Conservation (phyloP, 2,113 vertebrate genomes). For the Gulo gulo region DNA sequence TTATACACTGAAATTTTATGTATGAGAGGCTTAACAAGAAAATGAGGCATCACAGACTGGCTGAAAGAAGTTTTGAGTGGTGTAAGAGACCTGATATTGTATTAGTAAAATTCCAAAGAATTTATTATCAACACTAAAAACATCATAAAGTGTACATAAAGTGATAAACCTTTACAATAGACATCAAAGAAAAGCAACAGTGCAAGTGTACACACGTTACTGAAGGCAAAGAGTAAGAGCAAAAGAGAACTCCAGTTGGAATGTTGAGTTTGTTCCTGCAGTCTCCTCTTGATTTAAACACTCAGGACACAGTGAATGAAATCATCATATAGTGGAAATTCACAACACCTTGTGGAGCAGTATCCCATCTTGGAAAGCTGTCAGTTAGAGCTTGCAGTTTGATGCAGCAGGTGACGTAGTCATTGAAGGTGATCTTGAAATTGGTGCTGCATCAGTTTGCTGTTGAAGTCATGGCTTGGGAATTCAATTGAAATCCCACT, state of each 20-base stretch:
- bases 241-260: conserved; percentile 66
- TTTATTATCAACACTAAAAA: conserved; percentile 73
- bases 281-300: conserved; percentile 69
- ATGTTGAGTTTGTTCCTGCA: conserved; percentile 53
- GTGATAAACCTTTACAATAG: conserved; percentile 46
- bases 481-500: conserved; percentile 92
- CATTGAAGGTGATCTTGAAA: conserved; percentile 92
- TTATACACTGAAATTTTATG: conserved; percentile 28
- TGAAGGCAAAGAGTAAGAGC: background rate
- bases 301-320: conserved; percentile 88
- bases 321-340: conserved; percentile 95
- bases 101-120: conserved; percentile 34
- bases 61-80: conserved; percentile 1
- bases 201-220: background rate
- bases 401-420: conserved; percentile 93
- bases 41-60: conserved; percentile 63
- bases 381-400: conserved; percentile 90
- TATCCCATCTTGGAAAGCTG: conserved; percentile 89
- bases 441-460: conserved; percentile 88
- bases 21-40: conserved; percentile 57
- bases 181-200: background rate
- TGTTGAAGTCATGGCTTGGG: conserved; percentile 89
- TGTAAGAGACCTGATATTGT: conserved; percentile 29
- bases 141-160: conserved; percentile 25
- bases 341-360: conserved; percentile 87